phyloP scores from a whole-genome alignment of 2,797 vertebrate genomes.

The Columba guinea region DNA sequence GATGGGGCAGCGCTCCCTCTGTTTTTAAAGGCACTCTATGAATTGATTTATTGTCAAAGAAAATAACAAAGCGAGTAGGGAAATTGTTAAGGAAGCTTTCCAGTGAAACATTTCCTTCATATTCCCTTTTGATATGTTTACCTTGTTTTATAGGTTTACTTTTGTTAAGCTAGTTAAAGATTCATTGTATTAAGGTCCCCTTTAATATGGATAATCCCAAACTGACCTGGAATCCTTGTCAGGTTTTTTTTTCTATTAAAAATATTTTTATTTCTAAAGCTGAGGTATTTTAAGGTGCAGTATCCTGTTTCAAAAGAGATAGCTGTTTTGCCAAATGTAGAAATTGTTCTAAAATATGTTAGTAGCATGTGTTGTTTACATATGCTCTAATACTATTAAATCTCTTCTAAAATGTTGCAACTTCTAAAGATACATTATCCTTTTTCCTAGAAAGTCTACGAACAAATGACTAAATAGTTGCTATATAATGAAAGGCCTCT shows the following conservation, averaged over 20 bases:
- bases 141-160: conserved; percentile 90
- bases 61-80: conserved; percentile 91
- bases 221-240: conserved; percentile 77
- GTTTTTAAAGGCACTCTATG: conserved; percentile 91
- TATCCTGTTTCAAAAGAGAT: conserved; percentile 76
- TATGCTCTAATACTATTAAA: conserved; percentile 73
- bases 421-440: conserved; percentile 78
- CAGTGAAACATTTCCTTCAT: conserved; percentile 92
- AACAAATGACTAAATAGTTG: conserved; percentile 60
- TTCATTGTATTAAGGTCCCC: conserved; percentile 76
- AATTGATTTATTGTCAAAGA: conserved; percentile 97
- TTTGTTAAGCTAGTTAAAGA: conserved; percentile 84
- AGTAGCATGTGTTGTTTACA: conserved; percentile 76
- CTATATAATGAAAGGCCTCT: conserved; percentile 59
- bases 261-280: conserved; percentile 84
- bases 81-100: conserved; percentile 93
- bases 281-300: conserved; percentile 77
- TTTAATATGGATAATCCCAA: conserved; percentile 81
- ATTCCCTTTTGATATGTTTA: conserved; percentile 89
- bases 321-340: conserved; percentile 80
- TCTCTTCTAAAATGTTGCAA: conserved; percentile 68
- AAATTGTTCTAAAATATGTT: conserved; percentile 74
- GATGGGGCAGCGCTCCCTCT: conserved; percentile 70
- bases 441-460: conserved; percentile 70
- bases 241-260: conserved; percentile 76